These are phyloP conservation scores for Notodonta ziczac DNA, from an alignment of 2,888 invertebrate species.

Conservation along the genomic window DNA sequence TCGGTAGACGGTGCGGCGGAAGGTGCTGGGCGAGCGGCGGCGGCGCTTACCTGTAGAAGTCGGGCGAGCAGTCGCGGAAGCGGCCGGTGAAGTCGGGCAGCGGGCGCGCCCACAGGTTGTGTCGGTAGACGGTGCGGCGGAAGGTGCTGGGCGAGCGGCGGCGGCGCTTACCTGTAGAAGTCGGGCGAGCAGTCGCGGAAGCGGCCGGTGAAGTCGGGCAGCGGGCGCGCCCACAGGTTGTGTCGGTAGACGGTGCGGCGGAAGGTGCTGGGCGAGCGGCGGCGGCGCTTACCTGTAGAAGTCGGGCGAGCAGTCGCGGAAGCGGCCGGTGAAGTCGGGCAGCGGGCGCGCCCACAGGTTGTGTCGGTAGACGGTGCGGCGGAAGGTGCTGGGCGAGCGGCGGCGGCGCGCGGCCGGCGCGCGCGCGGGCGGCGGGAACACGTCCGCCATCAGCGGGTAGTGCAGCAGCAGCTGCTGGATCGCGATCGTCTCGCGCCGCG, in stretches of 20 bases:
- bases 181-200: slow-evolving; percentile 90
- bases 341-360: slow-evolving; percentile 90
- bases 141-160: slow-evolving; percentile 68
- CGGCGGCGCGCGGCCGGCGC: slow-evolving; percentile 53
- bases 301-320: slow-evolving; percentile 89
- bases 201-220: slow-evolving; percentile 88
- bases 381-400: slow-evolving; percentile 76
- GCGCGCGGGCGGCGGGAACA: slow-evolving; percentile 44
- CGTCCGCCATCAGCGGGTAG: slow-evolving; percentile 67
- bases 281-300: slow-evolving; percentile 87
- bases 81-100: too few species aligned
- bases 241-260: slow-evolving; percentile 90
- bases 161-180: slow-evolving; percentile 87
- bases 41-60: slow-evolving; percentile 33
- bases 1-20: slow-evolving; percentile 90
- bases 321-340: slow-evolving; percentile 88
- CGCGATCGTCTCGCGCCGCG: slow-evolving; percentile 85
- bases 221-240: slow-evolving; percentile 89
- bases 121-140: slow-evolving; percentile 90
- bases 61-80: too few species aligned
- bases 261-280: slow-evolving; percentile 71
- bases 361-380: slow-evolving; percentile 90
- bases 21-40: slow-evolving; percentile 66
- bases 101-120: slow-evolving; percentile 80
- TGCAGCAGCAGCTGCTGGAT: slow-evolving; percentile 85